Evolutionary conservation across 2,888 invertebrate genomes (phyloP).

Genomic region (Atrina japonica): DNA sequence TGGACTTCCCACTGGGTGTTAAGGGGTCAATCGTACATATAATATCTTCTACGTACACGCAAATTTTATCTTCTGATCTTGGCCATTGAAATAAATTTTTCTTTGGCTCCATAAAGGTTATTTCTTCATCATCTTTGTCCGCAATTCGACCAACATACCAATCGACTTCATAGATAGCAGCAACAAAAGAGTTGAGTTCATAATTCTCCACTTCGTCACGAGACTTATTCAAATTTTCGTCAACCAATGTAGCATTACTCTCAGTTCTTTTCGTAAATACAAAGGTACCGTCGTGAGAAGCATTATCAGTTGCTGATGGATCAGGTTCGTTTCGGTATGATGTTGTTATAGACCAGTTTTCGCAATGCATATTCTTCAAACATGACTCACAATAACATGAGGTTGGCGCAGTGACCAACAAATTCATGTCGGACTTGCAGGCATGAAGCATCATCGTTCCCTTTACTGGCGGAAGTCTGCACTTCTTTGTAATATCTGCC

Average conservation of each 20-base stretch:
- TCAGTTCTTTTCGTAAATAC: too few relatives aligned
- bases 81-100: too few relatives aligned
- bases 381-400: neutral
- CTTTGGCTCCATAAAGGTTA: too few relatives aligned
- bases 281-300: too few relatives aligned
- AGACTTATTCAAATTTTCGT: too few relatives aligned
- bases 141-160: neutral
- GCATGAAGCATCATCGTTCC: slow-evolving; percentile 12
- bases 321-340: too few relatives aligned
- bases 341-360: neutral
- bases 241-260: too few relatives aligned
- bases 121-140: neutral
- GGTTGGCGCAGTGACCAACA: neutral
- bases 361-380: neutral
- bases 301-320: too few relatives aligned
- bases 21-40: neutral
- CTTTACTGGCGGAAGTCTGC: neutral
- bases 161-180: slow-evolving; percentile 1
- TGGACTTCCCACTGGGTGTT: neutral
- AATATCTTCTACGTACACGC: too few relatives aligned
- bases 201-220: too few relatives aligned
- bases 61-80: too few relatives aligned
- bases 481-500: slow-evolving; percentile 1
- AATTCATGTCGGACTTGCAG: neutral
- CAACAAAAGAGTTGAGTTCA: too few relatives aligned